phyloP scores from a whole-genome alignment of 2,113 vertebrate species.

The Myotis yumanensis region DNA sequence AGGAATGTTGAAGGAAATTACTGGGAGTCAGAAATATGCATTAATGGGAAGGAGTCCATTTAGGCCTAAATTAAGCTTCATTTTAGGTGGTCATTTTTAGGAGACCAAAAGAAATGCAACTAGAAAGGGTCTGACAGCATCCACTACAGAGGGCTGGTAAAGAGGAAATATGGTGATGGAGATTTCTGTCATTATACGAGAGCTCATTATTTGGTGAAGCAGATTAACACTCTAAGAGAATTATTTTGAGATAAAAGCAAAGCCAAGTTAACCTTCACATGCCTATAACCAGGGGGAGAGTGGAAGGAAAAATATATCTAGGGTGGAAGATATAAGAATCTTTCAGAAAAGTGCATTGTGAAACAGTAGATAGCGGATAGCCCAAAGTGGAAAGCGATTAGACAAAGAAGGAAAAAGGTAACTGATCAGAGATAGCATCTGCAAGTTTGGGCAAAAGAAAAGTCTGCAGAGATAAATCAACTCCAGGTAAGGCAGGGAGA shows the following conservation, averaged over 20 bases:
- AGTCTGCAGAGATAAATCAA: not conserved
- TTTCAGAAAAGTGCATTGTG: not conserved
- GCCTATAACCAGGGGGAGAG: not conserved
- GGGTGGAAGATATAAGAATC: not conserved
- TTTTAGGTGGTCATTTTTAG: not conserved
- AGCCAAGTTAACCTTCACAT: not conserved
- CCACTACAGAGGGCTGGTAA: no score
- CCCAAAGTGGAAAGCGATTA: not conserved
- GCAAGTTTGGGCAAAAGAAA: not conserved
- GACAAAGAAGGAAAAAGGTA: not conserved
- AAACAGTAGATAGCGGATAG: not conserved
- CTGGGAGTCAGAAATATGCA: not conserved
- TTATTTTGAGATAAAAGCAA: not conserved
- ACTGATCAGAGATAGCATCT: not conserved
- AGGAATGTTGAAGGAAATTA: not conserved
- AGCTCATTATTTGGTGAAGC: not conserved
- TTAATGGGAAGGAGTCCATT: not conserved
- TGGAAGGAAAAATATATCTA: not conserved
- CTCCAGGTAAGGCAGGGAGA: not conserved
- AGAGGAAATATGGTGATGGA: not conserved
- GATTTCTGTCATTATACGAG: not conserved
- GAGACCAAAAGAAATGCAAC: not conserved
- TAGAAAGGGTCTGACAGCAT: no score
- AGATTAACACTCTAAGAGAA: not conserved
- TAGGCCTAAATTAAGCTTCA: not conserved